These are phyloP conservation scores for Barbus barbus DNA, from an alignment of 2,113 vertebrate species.

Conservation along the genomic window DNA sequence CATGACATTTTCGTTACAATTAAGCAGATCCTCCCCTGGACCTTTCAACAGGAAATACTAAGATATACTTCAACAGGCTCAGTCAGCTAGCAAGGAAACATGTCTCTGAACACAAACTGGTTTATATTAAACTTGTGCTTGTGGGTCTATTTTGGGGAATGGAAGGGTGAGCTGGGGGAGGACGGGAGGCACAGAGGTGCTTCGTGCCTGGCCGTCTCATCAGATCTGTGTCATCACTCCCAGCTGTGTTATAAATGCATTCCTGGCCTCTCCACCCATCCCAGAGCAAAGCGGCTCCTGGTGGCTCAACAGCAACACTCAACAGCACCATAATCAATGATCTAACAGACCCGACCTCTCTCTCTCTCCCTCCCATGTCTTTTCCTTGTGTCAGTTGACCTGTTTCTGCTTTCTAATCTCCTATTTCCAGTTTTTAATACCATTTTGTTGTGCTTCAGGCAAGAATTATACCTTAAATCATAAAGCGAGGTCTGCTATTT, in stretches of 20 bases:
- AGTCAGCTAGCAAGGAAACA: no score
- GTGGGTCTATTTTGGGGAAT: slow-evolving; percentile 62
- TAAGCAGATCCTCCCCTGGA: not conserved
- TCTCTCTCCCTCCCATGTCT: not conserved
- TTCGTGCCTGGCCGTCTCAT: slow-evolving; percentile 78
- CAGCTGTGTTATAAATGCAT: slow-evolving; percentile 84
- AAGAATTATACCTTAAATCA: not conserved
- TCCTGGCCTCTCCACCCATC: slow-evolving; percentile 78
- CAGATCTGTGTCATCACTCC: slow-evolving; percentile 90
- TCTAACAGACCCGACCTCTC: slow-evolving; percentile 61
- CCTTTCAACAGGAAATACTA: not conserved
- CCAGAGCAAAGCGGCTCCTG: slow-evolving; percentile 73
- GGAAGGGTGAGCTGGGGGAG: slow-evolving; percentile 63
- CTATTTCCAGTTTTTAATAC: not conserved
- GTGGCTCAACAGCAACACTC: slow-evolving; percentile 76
- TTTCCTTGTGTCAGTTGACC: not conserved
- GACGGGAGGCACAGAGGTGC: slow-evolving; percentile 50
- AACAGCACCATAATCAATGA: slow-evolving; percentile 67
- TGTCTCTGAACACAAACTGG: slow-evolving; percentile 16
- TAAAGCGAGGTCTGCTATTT: not conserved
- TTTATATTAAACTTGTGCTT: slow-evolving; percentile 21
- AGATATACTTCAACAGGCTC: not conserved
- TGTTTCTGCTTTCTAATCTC: not conserved
- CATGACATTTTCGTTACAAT: not conserved
- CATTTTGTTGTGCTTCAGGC: not conserved